Conservation (phyloP, 1,140 invertebrate species). For the Orius insidiosus region DNA sequence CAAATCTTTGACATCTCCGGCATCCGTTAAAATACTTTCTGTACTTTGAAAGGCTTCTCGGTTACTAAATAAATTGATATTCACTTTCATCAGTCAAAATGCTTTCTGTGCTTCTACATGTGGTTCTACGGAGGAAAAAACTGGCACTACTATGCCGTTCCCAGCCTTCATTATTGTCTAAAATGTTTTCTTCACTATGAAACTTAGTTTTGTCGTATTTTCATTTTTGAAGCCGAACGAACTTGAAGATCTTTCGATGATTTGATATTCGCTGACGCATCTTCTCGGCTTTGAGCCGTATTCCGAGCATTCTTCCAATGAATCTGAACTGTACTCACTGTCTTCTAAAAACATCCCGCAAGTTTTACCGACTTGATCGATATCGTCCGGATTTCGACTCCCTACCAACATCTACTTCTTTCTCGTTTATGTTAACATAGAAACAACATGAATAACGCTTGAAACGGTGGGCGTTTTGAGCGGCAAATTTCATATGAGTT, state of each 20-base stretch:
- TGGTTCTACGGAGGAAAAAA: constrained; percentile 31
- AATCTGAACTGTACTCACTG: constrained; percentile 57
- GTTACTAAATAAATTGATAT: constrained; percentile 27
- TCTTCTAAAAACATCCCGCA: constrained; percentile 12
- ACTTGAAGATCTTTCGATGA: constrained; percentile 32
- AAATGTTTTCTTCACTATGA: constrained; percentile 54
- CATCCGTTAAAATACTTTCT: constrained; percentile 31
- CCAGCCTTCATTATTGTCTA: constrained; percentile 43
- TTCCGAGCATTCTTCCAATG: constrained; percentile 47
- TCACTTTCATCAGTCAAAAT: constrained; percentile 62
- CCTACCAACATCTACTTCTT: constrained; percentile 11
- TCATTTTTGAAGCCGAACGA: constrained; percentile 21
- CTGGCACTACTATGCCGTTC: constrained; percentile 33
- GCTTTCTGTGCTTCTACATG: constrained; percentile 58
- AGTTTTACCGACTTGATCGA: constrained; percentile 17
- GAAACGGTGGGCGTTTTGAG: constrained; percentile 10
- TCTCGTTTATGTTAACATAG: constrained; percentile 24
- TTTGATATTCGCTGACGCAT: constrained; percentile 58
- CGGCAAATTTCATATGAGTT: constrained; percentile 11
- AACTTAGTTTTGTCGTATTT: constrained; percentile 22
- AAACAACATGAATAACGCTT: constrained; percentile 21
- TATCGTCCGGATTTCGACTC: constrained; percentile 19
- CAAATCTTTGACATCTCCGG: constrained; percentile 39
- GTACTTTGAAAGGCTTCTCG: constrained; percentile 25
- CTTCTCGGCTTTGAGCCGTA: constrained; percentile 37